Conservation (phyloP, 2,888 invertebrate genomes). For the Dermolepida albohirtum region DNA sequence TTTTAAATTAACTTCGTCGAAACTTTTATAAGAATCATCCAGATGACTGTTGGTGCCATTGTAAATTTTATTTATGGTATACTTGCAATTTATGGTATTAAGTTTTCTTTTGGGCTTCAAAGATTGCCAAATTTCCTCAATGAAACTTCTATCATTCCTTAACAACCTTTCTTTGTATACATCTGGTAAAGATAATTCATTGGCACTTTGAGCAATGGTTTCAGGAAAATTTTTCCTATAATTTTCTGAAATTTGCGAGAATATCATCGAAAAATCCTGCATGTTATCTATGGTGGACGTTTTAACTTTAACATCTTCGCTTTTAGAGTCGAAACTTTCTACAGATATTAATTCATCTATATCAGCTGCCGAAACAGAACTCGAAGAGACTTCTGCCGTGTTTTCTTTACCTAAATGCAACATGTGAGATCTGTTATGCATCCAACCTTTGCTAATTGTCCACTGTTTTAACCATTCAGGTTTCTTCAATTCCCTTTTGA, state of each 20-base stretch:
- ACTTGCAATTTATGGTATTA: slow-evolving; percentile 49
- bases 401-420: slow-evolving; percentile 52
- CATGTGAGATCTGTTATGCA: slow-evolving; percentile 62
- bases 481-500: slow-evolving; percentile 47
- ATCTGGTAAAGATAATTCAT: slow-evolving; percentile 48
- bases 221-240: slow-evolving; percentile 60
- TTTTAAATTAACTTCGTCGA: slow-evolving; percentile 29
- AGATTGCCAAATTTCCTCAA: slow-evolving; percentile 51
- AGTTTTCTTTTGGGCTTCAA: slow-evolving; percentile 51
- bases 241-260: slow-evolving; percentile 58
- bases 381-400: slow-evolving; percentile 48
- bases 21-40: slow-evolving; percentile 31
- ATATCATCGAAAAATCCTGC: slow-evolving; percentile 52
- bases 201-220: slow-evolving; percentile 43
- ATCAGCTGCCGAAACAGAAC: slow-evolving; percentile 59
- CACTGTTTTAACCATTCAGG: slow-evolving; percentile 65
- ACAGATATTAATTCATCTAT: slow-evolving; percentile 61
- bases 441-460: slow-evolving; percentile 66
- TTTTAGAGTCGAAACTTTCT: slow-evolving; percentile 45
- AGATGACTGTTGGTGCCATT: slow-evolving; percentile 38
- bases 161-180: slow-evolving; percentile 58
- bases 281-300: slow-evolving; percentile 35
- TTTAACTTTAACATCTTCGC: slow-evolving; percentile 36
- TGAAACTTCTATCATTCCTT: slow-evolving; percentile 39
- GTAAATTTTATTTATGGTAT: slow-evolving; percentile 56